Evolutionary conservation across 1,140 invertebrate species (phyloP).

Genomic region (Pseudomyrmex flavicornis): DNA sequence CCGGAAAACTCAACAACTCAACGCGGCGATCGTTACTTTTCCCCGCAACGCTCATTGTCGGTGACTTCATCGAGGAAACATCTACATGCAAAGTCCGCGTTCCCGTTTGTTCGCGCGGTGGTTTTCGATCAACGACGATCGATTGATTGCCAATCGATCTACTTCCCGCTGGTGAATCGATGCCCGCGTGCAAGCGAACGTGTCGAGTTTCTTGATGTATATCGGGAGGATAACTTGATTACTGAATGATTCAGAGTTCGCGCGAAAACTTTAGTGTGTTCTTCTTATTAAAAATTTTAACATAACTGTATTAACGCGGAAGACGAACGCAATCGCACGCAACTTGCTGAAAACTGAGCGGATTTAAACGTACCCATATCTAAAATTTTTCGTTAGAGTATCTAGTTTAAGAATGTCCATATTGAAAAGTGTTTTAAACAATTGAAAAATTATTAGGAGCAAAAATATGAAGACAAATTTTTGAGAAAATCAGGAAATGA

Average conservation of each 20-base stretch:
- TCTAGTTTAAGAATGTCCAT: too few species aligned
- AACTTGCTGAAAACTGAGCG: too few species aligned
- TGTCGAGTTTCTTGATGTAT: neutral
- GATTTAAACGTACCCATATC: too few species aligned
- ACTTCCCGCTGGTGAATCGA: neutral
- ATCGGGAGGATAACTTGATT: constrained; percentile 6
- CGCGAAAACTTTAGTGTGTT: neutral
- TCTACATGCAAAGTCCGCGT: neutral
- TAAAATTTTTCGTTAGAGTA: too few species aligned
- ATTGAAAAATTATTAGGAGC: too few species aligned
- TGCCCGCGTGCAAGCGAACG: too few species aligned
- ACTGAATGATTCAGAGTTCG: neutral
- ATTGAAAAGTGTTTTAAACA: too few species aligned
- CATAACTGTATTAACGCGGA: too few species aligned
- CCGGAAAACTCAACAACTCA: constrained; percentile 7
- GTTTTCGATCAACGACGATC: neutral
- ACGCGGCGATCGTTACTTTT: constrained; percentile 20
- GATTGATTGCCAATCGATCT: constrained; percentile 13
- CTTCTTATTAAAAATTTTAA: too few species aligned
- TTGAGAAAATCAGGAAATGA: too few species aligned
- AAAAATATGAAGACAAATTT: too few species aligned
- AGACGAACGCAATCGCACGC: too few species aligned
- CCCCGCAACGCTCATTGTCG: constrained; percentile 33
- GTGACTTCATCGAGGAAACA: neutral
- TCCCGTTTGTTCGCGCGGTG: neutral